phyloP scores from a whole-genome alignment of 1,140 invertebrate species.

The Geopemphigus sp. region DNA sequence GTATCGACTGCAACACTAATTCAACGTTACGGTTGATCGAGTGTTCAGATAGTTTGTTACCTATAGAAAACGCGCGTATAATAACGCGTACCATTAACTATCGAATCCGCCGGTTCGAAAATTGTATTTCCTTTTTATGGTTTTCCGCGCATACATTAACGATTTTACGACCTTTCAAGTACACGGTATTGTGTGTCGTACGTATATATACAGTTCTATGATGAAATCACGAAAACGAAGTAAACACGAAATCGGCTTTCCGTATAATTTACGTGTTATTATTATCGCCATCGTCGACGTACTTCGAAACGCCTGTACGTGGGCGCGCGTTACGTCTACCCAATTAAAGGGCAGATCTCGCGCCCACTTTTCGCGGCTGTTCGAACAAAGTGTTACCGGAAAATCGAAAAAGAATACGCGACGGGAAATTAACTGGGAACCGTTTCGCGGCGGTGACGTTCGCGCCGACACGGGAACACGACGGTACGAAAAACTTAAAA shows the following conservation, averaged over 20 bases:
- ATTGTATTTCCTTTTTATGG: constrained; percentile 35
- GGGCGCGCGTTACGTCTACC: too few relatives aligned
- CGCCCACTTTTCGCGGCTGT: too few relatives aligned
- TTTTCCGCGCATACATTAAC: constrained; percentile 25
- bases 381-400: too few relatives aligned
- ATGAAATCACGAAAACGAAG: constrained; percentile 2
- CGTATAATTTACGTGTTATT: constrained; percentile 25
- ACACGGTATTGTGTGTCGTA: neutral
- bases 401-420: too few relatives aligned
- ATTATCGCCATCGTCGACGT: too few relatives aligned
- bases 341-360: too few relatives aligned
- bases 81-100: constrained; percentile 4
- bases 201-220: neutral
- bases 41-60: neutral
- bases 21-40: constrained; percentile 9
- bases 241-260: constrained; percentile 10
- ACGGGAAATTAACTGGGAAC: too few relatives aligned
- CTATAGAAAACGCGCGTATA: neutral
- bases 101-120: constrained; percentile 32
- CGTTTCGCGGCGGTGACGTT: too few relatives aligned
- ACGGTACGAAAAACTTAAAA: too few relatives aligned
- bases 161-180: constrained; percentile 12
- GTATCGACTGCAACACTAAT: constrained; percentile 8
- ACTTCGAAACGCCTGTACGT: neutral
- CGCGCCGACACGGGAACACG: too few relatives aligned